Evolutionary conservation across 2,888 invertebrate species (phyloP).

Genomic region (Stegana nigrithorax): DNA sequence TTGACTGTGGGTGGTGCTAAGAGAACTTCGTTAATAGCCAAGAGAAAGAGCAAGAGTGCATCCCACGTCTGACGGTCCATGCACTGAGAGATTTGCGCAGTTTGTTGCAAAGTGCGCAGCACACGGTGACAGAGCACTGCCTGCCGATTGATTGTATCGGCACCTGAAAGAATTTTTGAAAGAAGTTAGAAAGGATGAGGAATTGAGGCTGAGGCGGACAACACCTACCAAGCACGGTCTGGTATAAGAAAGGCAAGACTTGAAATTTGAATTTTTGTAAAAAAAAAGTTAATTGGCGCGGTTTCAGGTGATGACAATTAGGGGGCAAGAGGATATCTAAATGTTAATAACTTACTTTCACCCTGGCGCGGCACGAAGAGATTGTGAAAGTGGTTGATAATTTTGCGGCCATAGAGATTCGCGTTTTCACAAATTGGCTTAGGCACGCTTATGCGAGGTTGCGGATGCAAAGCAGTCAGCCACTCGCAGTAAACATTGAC

Average conservation of each 20-base stretch:
- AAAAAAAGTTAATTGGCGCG: background rate
- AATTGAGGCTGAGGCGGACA: background rate
- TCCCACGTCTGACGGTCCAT: conserved; percentile 93
- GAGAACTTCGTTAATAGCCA: conserved; percentile 91
- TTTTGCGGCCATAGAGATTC: conserved; percentile 88
- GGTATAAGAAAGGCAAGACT: conserved; percentile 92
- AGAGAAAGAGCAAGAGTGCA: conserved; percentile 84
- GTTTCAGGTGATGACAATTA: background rate
- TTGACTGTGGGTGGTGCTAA: conserved; percentile 92
- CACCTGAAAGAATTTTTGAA: conserved; percentile 71
- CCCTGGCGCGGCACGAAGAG: conserved; percentile 93
- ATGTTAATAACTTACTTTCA: conserved; percentile 77
- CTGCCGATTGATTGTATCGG: conserved; percentile 91
- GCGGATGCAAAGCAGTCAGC: conserved; percentile 87
- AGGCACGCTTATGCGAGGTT: conserved; percentile 89
- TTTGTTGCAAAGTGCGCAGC: conserved; percentile 83
- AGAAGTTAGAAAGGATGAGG: conserved; percentile 2
- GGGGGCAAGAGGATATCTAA: no score
- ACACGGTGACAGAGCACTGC: conserved; percentile 94
- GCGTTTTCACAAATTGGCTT: conserved; percentile 89
- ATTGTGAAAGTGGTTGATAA: conserved; percentile 93
- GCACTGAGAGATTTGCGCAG: conserved; percentile 79
- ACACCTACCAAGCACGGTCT: conserved; percentile 80
- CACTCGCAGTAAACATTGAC: conserved; percentile 98
- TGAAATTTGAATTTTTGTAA: conserved; percentile 70